A percentile compares a stretch with the other conserved stretches of the same genome.
Conservation (phyloP, 2,888 invertebrate genomes). For the Platynereis dumerilii region DNA sequence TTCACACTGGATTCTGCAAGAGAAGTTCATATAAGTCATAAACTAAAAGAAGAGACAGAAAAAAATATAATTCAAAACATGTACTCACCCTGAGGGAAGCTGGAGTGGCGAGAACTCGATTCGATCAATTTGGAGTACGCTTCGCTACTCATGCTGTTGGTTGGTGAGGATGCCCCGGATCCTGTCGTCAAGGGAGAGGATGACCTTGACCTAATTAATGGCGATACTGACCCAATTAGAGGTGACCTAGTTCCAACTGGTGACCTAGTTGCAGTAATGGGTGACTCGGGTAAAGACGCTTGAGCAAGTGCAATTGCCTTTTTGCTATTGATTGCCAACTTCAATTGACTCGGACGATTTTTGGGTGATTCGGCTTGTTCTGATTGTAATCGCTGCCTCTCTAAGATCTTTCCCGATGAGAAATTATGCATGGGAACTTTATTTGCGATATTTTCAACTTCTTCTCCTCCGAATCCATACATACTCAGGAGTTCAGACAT, state of each 20-base stretch:
- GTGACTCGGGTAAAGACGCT: neutral
- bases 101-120: constrained; percentile 16
- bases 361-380: neutral
- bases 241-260: too few species aligned
- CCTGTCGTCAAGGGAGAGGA: too few species aligned
- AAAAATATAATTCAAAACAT: too few species aligned
- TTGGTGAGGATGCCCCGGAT: constrained; percentile 4
- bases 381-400: constrained; percentile 8
- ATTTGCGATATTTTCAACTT: constrained; percentile 74
- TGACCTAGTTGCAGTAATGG: too few species aligned
- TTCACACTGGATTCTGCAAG: too few species aligned
- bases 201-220: too few species aligned
- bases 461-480: constrained; percentile 78
- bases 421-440: constrained; percentile 72
- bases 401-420: constrained; percentile 69
- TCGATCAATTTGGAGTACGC: constrained; percentile 28
- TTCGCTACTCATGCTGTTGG: constrained; percentile 13
- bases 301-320: neutral
- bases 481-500: constrained; percentile 80
- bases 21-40: too few species aligned
- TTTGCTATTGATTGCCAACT: neutral
- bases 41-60: too few species aligned
- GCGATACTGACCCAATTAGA: too few species aligned
- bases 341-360: neutral
- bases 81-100: constrained; percentile 23